phyloP scores from a whole-genome alignment of 2,797 vertebrate species.

The Molossus molossus region DNA sequence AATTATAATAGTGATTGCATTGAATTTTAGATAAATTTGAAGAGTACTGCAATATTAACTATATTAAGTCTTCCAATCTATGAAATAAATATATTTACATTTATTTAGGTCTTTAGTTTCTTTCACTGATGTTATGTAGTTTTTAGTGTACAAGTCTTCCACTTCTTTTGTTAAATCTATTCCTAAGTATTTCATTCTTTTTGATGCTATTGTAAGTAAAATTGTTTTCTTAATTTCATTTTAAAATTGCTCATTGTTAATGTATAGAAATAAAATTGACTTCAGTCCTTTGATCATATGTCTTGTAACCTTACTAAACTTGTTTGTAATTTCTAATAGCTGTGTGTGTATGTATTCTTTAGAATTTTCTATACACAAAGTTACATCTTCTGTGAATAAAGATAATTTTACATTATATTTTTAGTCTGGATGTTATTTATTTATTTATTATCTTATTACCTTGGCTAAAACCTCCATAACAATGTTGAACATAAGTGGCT shows the following conservation, averaged over 20 bases:
- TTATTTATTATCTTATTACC: not conserved
- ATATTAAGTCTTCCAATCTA: not conserved
- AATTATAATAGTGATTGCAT: not conserved
- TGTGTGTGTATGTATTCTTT: not conserved
- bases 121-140: not conserved
- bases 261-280: constrained; percentile 4
- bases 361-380: constrained; percentile 19
- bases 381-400: not conserved
- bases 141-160: not conserved
- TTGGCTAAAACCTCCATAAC: constrained; percentile 7
- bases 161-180: constrained; percentile 53
- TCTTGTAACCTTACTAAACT: not conserved
- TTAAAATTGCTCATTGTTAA: constrained; percentile 44
- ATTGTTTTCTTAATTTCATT: constrained; percentile 15
- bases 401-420: constrained; percentile 21
- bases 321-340: constrained; percentile 14
- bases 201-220: not conserved
- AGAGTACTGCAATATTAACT: not conserved
- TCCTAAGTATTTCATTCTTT: constrained; percentile 30
- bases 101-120: not conserved
- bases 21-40: not conserved
- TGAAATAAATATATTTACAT: not conserved
- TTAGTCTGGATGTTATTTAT: not conserved
- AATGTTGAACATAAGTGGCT: constrained; percentile 8
- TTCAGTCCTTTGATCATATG: constrained; percentile 22